A percentile compares a stretch with the other conserved stretches of the same genome.
Evolutionary conservation across 2,113 vertebrate genomes (phyloP).

Genomic region (Hiodon alosoides): DNA sequence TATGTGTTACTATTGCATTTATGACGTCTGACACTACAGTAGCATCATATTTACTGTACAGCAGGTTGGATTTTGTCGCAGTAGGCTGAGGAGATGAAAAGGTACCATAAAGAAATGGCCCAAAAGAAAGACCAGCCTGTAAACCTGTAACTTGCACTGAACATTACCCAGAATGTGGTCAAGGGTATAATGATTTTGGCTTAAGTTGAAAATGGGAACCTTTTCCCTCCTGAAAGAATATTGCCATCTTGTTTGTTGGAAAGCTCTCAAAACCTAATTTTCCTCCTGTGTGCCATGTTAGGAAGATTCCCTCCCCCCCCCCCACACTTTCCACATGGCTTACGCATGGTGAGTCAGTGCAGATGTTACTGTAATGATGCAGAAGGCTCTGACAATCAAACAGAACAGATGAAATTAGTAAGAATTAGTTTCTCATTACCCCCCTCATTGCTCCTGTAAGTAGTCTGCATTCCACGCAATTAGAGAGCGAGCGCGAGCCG

Average conservation of each 20-base stretch:
- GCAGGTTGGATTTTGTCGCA: too few species aligned
- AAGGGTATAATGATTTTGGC: too few species aligned
- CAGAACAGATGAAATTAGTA: constrained; percentile 68
- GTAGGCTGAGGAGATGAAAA: too few species aligned
- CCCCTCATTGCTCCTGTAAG: constrained; percentile 73
- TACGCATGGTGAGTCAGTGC: constrained; percentile 55
- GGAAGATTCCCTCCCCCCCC: constrained; percentile 7
- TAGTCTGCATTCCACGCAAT: constrained; percentile 67
- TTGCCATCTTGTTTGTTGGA: constrained; percentile 12
- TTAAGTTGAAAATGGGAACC: not conserved
- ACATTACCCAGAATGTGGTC: too few species aligned
- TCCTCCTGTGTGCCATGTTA: not conserved
- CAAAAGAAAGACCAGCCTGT: too few species aligned
- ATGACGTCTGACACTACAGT: too few species aligned
- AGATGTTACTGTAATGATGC: constrained; percentile 70
- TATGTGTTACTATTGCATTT: too few species aligned
- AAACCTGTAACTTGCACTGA: too few species aligned
- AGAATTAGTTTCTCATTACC: constrained; percentile 74
- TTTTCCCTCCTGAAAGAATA: not conserved
- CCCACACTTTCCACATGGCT: constrained; percentile 9
- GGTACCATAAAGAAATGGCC: too few species aligned
- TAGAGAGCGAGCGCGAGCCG: constrained; percentile 55
- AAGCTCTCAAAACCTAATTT: constrained; percentile 22
- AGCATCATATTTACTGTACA: too few species aligned
- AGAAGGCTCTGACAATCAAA: constrained; percentile 61